Percentiles rank a stretch among this genome's conserved stretches.
Conservation (phyloP, 2,888 invertebrate genomes). For the Tinea trinotella region DNA sequence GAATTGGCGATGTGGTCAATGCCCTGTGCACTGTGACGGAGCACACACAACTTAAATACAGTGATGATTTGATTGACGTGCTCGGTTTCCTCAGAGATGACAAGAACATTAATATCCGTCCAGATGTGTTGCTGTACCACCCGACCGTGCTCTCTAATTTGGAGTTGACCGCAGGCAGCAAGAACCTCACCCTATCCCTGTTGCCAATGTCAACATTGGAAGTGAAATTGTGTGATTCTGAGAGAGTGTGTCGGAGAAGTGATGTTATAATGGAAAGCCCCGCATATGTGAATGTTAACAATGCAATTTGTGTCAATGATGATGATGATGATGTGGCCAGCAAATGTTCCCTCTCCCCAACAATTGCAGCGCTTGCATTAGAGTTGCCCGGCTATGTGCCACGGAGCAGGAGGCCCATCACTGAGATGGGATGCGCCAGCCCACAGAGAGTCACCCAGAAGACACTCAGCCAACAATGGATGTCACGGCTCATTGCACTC, state of each 20-base stretch:
- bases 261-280: conserved; percentile 42
- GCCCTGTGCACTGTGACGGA: conserved; percentile 32
- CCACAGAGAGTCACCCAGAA: conserved; percentile 69
- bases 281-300: conserved; percentile 50
- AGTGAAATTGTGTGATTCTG: conserved; percentile 42
- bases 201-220: conserved; percentile 39
- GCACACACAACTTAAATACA: conserved; percentile 36
- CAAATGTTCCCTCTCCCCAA: conserved; percentile 48
- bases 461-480: conserved; percentile 70
- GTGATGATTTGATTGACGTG: conserved; percentile 51
- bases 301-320: conserved; percentile 27
- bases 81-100: conserved; percentile 47
- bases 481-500: conserved; percentile 65
- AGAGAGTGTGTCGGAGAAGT: conserved; percentile 42
- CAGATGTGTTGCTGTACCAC: conserved; percentile 58
- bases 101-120: conserved; percentile 39
- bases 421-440: conserved; percentile 36
- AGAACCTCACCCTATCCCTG: conserved; percentile 39
- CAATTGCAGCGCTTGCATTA: conserved; percentile 55
- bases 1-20: conserved; percentile 45
- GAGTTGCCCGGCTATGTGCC: conserved; percentile 65
- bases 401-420: conserved; percentile 45
- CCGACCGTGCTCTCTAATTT: conserved; percentile 60
- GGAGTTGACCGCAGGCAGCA: conserved; percentile 35
- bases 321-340: no score